phyloP scores from a whole-genome alignment of 2,888 invertebrate species.

The Nephrotoma guestfalica region DNA sequence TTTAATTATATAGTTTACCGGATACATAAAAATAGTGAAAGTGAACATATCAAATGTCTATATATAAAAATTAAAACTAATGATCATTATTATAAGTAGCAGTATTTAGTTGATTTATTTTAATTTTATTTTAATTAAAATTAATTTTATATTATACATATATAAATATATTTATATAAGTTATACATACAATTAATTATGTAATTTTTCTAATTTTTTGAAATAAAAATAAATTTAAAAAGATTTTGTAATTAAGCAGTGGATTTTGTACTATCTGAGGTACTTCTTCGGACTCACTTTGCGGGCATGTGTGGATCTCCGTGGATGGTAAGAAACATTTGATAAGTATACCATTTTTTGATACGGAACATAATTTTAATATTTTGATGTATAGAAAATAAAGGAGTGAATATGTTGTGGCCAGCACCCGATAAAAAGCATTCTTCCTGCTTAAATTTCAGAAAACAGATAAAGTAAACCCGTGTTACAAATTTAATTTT shows the following conservation, averaged over 20 bases:
- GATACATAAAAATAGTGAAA: neutral
- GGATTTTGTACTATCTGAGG: no score
- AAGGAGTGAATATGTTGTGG: no score
- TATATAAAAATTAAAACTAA: neutral
- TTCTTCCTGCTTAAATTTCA: no score
- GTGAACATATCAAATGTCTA: neutral
- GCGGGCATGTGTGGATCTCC: no score
- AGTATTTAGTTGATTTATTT: neutral
- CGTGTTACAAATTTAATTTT: no score
- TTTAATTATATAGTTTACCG: neutral
- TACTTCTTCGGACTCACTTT: no score
- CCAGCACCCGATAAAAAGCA: no score
- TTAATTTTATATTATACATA: neutral
- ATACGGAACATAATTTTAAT: no score
- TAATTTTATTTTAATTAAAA: neutral
- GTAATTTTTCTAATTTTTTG: neutral
- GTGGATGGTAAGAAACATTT: no score
- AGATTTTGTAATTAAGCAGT: neutral
- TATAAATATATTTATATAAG: neutral
- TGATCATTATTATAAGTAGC: neutral
- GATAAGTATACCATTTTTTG: no score
- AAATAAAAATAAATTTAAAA: neutral
- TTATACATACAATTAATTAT: neutral
- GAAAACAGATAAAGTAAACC: no score
- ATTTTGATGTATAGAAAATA: no score